Evolutionary conservation across 2,797 vertebrate genomes (phyloP), one percentile per base, ranked within the genome.

Genomic region (Artibeus lituratus): DNA sequence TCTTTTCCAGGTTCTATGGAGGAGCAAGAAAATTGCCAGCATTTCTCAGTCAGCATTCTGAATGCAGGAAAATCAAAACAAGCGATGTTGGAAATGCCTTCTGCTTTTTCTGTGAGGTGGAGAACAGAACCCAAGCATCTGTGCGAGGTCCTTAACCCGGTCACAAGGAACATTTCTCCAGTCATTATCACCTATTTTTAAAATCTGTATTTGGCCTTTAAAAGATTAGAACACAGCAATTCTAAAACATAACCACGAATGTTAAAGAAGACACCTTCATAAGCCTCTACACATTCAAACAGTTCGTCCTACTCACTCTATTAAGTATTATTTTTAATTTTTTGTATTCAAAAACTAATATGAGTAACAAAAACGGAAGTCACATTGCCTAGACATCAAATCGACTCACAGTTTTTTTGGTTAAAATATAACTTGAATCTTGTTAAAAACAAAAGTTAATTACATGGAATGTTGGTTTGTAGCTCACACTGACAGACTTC

Each of bases 371-470:
- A 89, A 86, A 72, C 24, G 24, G 37, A 91, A 95, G 35, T 49
- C 73, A 22, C 55, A 57, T 73, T 77, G 39, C 62, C 37, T 73
- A 18, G 18, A n/a, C 69, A 70, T 29, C 89, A 72, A 70, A 67
- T 73, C 51, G n/a, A 89, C 37, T 93, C 42, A 69, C 0, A 37
- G 57, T 89, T 91, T 92, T 65, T 19, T 73, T 86, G 44, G 22
- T 76, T 77, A 72, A 83, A 92, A 70, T 82, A 32, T 49, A 82
- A 42, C 37, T 86, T 51, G 76, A 89, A 82, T 55, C 55, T 55
- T 35, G 39, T 82, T 69, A 87, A 96, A 94, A 94, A 39, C 53
- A 47, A 57, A 94, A 93, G 74, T 77, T 93, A 93, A 88, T 94
- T 77, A 59, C n/a, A 90, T 44, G 22, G n/a, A 77, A 76, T 62